These are phyloP conservation scores for Thelaira solivaga DNA, from an alignment of 2,888 invertebrate genomes.

Conservation along the genomic window DNA sequence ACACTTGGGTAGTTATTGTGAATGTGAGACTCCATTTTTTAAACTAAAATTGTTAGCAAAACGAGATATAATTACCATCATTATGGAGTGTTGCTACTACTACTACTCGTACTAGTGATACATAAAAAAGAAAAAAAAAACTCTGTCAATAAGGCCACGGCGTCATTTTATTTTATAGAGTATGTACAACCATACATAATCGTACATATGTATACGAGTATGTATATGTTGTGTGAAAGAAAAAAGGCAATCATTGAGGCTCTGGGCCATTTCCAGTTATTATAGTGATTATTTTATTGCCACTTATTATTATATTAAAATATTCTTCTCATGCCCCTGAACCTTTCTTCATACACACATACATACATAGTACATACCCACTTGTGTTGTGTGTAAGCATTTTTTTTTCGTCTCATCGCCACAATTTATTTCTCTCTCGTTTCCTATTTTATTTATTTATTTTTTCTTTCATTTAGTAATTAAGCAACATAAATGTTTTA, in stretches of 20 bases:
- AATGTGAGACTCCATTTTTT: constrained; percentile 54
- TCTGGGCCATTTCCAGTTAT: not conserved
- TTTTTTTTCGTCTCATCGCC: not conserved
- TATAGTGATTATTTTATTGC: constrained; percentile 21
- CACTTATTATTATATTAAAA: constrained; percentile 23
- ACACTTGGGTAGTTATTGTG: not conserved
- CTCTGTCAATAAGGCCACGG: constrained; percentile 9
- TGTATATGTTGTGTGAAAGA: not conserved
- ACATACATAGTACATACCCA: too few relatives aligned
- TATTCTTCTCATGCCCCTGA: constrained; percentile 15
- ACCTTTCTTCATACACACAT: too few relatives aligned
- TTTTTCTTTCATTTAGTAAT: constrained; percentile 28
- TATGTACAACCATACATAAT: too few relatives aligned
- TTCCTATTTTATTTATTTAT: not conserved
- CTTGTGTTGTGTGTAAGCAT: too few relatives aligned
- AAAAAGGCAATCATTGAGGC: not conserved
- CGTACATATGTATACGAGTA: too few relatives aligned
- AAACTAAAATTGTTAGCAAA: constrained; percentile 73
- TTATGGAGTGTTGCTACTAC: constrained; percentile 74
- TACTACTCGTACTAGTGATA: constrained; percentile 58
- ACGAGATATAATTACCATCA: constrained; percentile 76
- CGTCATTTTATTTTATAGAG: not conserved
- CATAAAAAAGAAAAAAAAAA: too few relatives aligned
- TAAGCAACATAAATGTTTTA: constrained; percentile 54
- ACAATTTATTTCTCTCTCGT: not conserved